These are phyloP conservation scores for Cairina moschata DNA, from an alignment of 2,113 vertebrate species.

Conservation along the genomic window DNA sequence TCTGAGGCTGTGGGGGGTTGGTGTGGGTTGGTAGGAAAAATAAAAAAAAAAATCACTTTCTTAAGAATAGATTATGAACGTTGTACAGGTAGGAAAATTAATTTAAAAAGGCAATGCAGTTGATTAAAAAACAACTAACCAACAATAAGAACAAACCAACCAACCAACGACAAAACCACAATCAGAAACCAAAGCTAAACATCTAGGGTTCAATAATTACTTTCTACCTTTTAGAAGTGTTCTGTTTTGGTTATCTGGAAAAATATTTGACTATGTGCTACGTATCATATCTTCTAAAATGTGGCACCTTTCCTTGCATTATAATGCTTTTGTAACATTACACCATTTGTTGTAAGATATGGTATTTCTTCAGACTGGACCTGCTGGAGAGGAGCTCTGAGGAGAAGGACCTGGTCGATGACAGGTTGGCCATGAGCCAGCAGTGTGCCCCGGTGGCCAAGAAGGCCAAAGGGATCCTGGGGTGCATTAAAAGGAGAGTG, in stretches of 20 bases:
- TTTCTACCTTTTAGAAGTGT: neutral
- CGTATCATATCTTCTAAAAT: neutral
- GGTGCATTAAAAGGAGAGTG: no score
- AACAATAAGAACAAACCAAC: no score
- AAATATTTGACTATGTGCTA: neutral
- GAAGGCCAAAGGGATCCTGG: no score
- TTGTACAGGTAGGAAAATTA: neutral
- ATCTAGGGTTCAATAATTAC: neutral
- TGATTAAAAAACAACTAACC: neutral
- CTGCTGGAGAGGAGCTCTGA: no score
- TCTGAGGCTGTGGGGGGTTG: neutral
- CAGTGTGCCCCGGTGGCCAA: no score
- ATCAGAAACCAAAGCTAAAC: no score
- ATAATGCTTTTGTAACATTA: neutral
- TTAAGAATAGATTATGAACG: neutral
- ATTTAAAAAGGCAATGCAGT: neutral
- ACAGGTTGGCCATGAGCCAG: no score
- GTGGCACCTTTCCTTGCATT: neutral
- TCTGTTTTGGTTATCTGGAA: neutral
- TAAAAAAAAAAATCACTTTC: neutral
- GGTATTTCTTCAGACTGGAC: neutral
- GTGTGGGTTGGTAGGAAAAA: neutral
- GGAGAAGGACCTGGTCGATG: no score
- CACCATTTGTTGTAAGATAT: neutral
- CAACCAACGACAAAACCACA: no score